These are phyloP conservation scores for Hedya salicella DNA, from an alignment of 2,888 invertebrate genomes.

Conservation along the genomic window DNA sequence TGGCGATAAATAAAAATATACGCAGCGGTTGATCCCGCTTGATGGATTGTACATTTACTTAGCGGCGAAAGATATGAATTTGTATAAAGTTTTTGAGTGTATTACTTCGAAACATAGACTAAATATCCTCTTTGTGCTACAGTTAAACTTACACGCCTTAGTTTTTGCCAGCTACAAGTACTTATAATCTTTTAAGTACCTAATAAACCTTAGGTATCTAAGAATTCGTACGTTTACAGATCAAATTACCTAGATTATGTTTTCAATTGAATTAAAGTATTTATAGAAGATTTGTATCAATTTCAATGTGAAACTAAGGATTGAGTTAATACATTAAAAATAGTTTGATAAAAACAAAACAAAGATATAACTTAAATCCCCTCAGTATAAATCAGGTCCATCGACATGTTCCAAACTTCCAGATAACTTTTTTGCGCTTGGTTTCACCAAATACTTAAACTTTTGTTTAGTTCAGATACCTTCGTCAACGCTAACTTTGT, in stretches of 20 bases:
- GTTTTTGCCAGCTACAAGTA: no score
- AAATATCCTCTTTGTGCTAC: no score
- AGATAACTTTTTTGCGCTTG: conserved; percentile 38
- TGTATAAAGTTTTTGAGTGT: conserved; percentile 11
- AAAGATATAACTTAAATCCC: conserved; percentile 9
- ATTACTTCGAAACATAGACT: no score
- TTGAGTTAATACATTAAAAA: no score
- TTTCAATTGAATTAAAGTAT: no score
- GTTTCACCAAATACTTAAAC: conserved; percentile 15
- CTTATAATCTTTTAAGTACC: no score
- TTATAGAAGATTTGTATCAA: no score
- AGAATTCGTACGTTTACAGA: no score
- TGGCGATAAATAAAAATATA: conserved; percentile 60
- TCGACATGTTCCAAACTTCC: conserved; percentile 4
- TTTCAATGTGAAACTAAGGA: no score
- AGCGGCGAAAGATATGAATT: conserved; percentile 40
- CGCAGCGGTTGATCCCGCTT: conserved; percentile 57
- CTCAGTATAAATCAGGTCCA: conserved; percentile 24
- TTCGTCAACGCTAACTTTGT: conserved; percentile 35
- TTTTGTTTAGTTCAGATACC: conserved; percentile 37
- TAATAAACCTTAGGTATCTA: no score
- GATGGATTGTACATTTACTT: conserved; percentile 61
- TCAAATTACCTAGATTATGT: no score
- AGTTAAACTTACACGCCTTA: no score
- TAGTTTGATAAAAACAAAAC: background rate